These are phyloP conservation scores for Chloroceryle aenea DNA, from an alignment of 2,113 vertebrate species.

Conservation along the genomic window DNA sequence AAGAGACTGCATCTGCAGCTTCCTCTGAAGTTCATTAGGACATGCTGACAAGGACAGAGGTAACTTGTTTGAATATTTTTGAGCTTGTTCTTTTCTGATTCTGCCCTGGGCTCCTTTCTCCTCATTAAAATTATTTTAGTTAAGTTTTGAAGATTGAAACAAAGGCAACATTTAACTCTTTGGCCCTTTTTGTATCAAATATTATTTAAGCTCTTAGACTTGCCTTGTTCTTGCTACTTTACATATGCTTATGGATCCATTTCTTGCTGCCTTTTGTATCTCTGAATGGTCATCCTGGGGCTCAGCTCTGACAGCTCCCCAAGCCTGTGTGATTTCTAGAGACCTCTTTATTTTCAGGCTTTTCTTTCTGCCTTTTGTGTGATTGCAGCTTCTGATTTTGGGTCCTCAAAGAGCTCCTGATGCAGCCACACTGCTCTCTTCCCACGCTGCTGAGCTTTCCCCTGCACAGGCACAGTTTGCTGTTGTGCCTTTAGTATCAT, in stretches of 20 bases:
- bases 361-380: constrained; percentile 4
- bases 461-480: constrained; percentile 33
- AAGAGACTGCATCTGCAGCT: neutral
- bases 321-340: neutral
- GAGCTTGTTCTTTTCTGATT: constrained; percentile 12
- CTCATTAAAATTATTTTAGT: constrained; percentile 58
- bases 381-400: constrained; percentile 8
- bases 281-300: neutral
- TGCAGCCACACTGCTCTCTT: constrained; percentile 24
- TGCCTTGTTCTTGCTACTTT: neutral
- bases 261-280: neutral
- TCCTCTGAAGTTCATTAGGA: constrained; percentile 54
- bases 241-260: neutral
- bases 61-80: constrained; percentile 11
- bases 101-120: constrained; percentile 32
- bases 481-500: constrained; percentile 50
- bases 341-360: neutral
- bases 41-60: constrained; percentile 14
- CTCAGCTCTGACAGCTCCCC: neutral
- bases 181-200: neutral
- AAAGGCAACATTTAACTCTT: constrained; percentile 33
- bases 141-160: constrained; percentile 32
- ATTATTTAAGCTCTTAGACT: neutral
- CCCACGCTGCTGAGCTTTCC: constrained; percentile 31
- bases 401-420: constrained; percentile 22